Conservation (phyloP, 2,113 vertebrate species). For the Reinhardtius hippoglossoides region DNA sequence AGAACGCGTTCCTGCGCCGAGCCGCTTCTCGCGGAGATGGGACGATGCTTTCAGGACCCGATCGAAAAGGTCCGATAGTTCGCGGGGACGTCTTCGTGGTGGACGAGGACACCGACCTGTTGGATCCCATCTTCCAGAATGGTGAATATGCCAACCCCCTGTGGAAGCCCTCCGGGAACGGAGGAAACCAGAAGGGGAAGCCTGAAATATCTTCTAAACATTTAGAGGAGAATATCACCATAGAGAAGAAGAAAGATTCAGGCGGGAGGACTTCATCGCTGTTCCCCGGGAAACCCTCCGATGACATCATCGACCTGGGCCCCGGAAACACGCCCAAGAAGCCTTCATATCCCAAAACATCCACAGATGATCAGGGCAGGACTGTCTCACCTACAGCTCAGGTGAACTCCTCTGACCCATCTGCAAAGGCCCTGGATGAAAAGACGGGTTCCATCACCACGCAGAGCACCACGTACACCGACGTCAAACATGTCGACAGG, state of each 20-base stretch:
- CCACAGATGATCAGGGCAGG: conserved; percentile 5
- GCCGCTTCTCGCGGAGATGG: conserved; percentile 76
- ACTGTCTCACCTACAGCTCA: conserved; percentile 29
- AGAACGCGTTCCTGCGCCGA: conserved; percentile 49
- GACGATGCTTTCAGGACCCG: conserved; percentile 64
- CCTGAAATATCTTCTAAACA: conserved; percentile 70
- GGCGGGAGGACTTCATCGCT: background rate
- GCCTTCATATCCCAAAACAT: conserved; percentile 21
- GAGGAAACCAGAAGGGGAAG: conserved; percentile 75
- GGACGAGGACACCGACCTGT: conserved; percentile 82
- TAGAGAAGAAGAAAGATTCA: conserved; percentile 65
- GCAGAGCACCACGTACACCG: background rate
- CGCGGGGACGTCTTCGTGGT: conserved; percentile 79
- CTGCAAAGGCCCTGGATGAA: background rate
- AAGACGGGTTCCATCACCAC: background rate
- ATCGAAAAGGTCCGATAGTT: conserved; percentile 56
- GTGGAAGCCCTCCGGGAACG: conserved; percentile 56
- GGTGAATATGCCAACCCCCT: conserved; percentile 55
- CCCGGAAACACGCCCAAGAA: conserved; percentile 47
- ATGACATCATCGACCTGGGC: conserved; percentile 73
- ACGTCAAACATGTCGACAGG: conserved; percentile 3
- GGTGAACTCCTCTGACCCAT: background rate
- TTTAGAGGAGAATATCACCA: conserved; percentile 85
- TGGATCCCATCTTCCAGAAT: conserved; percentile 67
- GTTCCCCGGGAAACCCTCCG: conserved; percentile 67